Conservation (phyloP, 2,888 invertebrate species). For the Leptopilina myrica region DNA sequence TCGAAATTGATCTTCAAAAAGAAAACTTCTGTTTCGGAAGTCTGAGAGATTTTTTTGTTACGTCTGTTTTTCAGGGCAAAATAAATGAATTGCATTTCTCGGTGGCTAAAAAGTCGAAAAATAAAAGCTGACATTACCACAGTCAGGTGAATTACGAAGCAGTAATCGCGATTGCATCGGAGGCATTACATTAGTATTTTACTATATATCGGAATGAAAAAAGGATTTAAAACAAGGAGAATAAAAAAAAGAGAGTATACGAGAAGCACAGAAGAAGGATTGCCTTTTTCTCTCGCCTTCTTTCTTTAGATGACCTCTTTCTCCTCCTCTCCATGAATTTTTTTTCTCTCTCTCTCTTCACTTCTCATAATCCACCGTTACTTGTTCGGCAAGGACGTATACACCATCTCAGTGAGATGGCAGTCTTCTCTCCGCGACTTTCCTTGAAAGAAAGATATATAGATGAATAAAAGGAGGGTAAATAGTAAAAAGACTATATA, state of each 20-base stretch:
- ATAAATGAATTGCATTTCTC: constrained; percentile 2
- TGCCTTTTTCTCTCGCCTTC: constrained; percentile 40
- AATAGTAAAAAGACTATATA: background rate
- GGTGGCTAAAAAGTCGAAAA: constrained; percentile 42
- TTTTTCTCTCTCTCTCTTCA: constrained; percentile 37
- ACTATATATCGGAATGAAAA: background rate
- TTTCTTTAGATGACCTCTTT: constrained; percentile 27
- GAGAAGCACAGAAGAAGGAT: constrained; percentile 31
- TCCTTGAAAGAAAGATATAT: background rate
- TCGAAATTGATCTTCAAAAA: background rate
- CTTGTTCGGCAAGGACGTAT: constrained; percentile 49
- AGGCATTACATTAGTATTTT: constrained; percentile 48
- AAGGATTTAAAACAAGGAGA: background rate
- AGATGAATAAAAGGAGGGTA: background rate
- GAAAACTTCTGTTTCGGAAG: background rate
- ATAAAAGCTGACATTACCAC: constrained; percentile 55
- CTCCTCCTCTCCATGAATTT: constrained; percentile 3
- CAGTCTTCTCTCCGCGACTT: constrained; percentile 35
- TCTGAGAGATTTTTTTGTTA: background rate
- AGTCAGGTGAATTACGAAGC: constrained; percentile 32
- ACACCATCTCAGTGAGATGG: constrained; percentile 54
- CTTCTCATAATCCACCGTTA: constrained; percentile 40
- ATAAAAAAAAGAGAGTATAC: background rate
- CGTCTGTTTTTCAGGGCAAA: background rate
- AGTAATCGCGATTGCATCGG: constrained; percentile 50